Evolutionary conservation across 2,888 invertebrate genomes (phyloP).

Genomic region (Trypoxylon attenuatum): DNA sequence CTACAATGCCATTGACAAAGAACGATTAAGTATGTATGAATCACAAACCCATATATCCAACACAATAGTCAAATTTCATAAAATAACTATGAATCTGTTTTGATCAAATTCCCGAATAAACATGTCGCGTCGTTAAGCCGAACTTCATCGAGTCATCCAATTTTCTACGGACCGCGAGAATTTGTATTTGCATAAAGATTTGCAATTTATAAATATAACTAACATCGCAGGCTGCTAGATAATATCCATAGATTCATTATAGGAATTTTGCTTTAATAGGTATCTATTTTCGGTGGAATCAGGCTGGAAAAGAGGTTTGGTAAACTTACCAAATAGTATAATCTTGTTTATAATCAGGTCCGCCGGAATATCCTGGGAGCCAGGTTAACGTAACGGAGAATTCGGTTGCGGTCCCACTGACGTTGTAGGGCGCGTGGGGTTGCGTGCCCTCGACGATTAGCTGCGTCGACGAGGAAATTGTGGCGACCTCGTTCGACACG

Average conservation of each 20-base stretch:
- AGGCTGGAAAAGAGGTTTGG: background rate
- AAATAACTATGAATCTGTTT: background rate
- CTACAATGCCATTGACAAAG: constrained; percentile 60
- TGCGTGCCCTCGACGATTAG: constrained; percentile 95
- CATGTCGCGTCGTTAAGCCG: no score
- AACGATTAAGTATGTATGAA: background rate
- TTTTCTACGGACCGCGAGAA: no score
- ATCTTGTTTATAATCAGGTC: constrained; percentile 95
- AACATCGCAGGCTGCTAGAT: no score
- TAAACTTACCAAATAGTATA: constrained; percentile 89
- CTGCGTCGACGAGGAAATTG: constrained; percentile 92
- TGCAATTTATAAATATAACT: no score
- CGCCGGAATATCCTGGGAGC: constrained; percentile 97
- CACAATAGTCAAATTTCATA: background rate
- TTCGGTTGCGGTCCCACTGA: constrained; percentile 91
- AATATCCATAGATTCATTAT: no score
- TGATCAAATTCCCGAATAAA: background rate
- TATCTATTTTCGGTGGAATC: background rate
- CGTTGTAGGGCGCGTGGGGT: constrained; percentile 97
- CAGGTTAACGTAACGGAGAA: constrained; percentile 93
- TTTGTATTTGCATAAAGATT: no score
- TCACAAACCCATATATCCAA: background rate
- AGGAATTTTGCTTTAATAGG: background rate
- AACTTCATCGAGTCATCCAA: no score
- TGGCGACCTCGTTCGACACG: constrained; percentile 95